phyloP scores from a whole-genome alignment of 2,797 vertebrate genomes.

The Enteromius thamalakanensis region DNA sequence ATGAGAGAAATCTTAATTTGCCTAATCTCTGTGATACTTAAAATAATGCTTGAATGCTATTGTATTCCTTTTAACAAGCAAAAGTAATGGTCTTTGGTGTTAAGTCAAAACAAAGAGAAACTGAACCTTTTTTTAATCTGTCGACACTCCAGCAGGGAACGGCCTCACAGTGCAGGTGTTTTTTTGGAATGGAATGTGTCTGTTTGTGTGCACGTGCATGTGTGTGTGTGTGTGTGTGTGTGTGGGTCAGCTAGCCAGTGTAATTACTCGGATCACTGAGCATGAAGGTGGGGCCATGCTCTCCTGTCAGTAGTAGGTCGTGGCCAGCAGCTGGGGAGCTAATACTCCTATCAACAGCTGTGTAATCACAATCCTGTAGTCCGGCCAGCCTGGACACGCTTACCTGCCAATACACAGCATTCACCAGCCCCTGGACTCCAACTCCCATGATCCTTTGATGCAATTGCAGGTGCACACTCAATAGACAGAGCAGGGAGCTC shows the following conservation, averaged over 20 bases:
- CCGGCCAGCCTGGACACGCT: conserved; percentile 54
- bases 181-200: conserved; percentile 44
- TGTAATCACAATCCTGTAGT: conserved; percentile 66
- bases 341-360: conserved; percentile 75
- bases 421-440: conserved; percentile 44
- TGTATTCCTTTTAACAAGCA: background rate
- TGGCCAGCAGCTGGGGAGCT: conserved; percentile 73
- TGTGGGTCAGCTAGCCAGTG: conserved; percentile 67
- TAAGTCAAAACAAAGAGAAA: conserved; percentile 2
- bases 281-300: conserved; percentile 75
- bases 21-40: background rate
- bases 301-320: conserved; percentile 70
- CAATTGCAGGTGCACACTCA: conserved; percentile 47
- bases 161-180: conserved; percentile 43
- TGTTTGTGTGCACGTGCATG: conserved; percentile 37
- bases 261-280: conserved; percentile 79
- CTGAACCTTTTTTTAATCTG: background rate
- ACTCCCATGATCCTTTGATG: conserved; percentile 57
- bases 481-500: conserved; percentile 50
- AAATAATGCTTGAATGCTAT: background rate
- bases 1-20: background rate
- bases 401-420: conserved; percentile 53
- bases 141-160: conserved; percentile 3
- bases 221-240: conserved; percentile 25
- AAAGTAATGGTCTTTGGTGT: conserved; percentile 5